Evolutionary conservation across 2,113 vertebrate genomes (phyloP).

Genomic region (Synchiropus splendidus): DNA sequence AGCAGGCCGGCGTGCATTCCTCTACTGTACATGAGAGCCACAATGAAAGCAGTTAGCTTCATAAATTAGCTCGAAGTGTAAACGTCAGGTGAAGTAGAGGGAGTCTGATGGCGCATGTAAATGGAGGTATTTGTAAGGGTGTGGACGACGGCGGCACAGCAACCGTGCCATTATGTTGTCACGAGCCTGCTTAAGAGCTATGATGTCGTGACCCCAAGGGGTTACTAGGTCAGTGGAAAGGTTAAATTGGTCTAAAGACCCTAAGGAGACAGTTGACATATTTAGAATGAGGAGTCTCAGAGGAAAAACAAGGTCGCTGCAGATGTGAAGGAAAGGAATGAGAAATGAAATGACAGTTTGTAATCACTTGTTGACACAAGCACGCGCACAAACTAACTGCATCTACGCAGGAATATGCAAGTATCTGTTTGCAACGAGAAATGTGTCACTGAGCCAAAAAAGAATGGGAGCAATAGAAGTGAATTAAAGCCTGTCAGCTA

Average conservation of each 20-base stretch:
- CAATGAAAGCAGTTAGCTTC: conserved; percentile 21
- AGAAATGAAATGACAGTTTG: background rate
- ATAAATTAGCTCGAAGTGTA: conserved; percentile 35
- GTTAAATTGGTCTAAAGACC: conserved; percentile 21
- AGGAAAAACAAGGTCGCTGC: conserved; percentile 9
- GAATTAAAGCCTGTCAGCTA: too few relatives aligned
- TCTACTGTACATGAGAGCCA: conserved; percentile 13
- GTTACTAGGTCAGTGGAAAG: conserved; percentile 21
- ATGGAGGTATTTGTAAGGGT: conserved; percentile 22
- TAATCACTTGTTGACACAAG: background rate
- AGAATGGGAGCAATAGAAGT: too few relatives aligned
- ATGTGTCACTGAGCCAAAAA: too few relatives aligned
- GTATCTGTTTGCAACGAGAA: too few relatives aligned
- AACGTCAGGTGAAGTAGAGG: conserved; percentile 25
- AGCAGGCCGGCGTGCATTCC: conserved; percentile 41
- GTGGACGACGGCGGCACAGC: conserved; percentile 12
- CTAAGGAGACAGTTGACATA: conserved; percentile 32
- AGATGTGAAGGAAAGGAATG: background rate
- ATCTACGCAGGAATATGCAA: too few relatives aligned
- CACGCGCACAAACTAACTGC: too few relatives aligned
- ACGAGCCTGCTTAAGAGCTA: conserved; percentile 28
- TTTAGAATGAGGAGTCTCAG: conserved; percentile 33
- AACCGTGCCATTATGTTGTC: conserved; percentile 35
- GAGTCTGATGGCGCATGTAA: conserved; percentile 22
- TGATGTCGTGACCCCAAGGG: conserved; percentile 5